Conservation (phyloP, 2,888 invertebrate species). For the Craniophora ligustri region DNA sequence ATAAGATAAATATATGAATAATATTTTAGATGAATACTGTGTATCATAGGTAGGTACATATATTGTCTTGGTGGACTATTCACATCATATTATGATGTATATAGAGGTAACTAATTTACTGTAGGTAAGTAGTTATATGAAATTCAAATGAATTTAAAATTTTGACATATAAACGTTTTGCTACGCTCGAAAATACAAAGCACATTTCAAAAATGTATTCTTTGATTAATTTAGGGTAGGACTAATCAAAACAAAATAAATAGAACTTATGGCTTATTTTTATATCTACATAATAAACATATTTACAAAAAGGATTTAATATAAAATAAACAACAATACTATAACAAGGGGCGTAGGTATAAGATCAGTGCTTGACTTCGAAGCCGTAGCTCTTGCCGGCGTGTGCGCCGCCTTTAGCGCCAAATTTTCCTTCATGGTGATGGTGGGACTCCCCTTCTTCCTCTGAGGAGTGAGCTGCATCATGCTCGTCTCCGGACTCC, state of each 20-base stretch:
- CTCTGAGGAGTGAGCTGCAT: slow-evolving; percentile 84
- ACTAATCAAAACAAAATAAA: slow-evolving; percentile 23
- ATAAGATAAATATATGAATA: no score
- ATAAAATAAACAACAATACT: slow-evolving; percentile 76
- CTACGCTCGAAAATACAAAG: not conserved
- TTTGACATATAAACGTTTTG: no score
- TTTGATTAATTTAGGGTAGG: not conserved
- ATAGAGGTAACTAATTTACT: no score
- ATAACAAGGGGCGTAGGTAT: slow-evolving; percentile 69
- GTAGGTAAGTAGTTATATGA: no score
- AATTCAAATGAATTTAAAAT: no score
- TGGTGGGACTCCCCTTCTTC: slow-evolving; percentile 84
- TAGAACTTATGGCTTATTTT: slow-evolving; percentile 71
- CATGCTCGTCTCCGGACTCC: slow-evolving; percentile 78
- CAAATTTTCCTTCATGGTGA: slow-evolving; percentile 84
- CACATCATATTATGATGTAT: no score
- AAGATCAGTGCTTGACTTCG: slow-evolving; percentile 73
- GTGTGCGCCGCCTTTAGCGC: slow-evolving; percentile 67
- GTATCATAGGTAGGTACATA: no score
- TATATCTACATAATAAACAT: slow-evolving; percentile 69
- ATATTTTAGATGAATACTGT: no score
- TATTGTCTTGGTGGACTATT: no score
- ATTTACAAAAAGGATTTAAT: slow-evolving; percentile 77
- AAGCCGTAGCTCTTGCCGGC: slow-evolving; percentile 83
- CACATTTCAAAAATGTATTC: not conserved